These are phyloP conservation scores for Hoplodrina ambigua DNA, from an alignment of 2,888 invertebrate genomes.

Conservation along the genomic window DNA sequence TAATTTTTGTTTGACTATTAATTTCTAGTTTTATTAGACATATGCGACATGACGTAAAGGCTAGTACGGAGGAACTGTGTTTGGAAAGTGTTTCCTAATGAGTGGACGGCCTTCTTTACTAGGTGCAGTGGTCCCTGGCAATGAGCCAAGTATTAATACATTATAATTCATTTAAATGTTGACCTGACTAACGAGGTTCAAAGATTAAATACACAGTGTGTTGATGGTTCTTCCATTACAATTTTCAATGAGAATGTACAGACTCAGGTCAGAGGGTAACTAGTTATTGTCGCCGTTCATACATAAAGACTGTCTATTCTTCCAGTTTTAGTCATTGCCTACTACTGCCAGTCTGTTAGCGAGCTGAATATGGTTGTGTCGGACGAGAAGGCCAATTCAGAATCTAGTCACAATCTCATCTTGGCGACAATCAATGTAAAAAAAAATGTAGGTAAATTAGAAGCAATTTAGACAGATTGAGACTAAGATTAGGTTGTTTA, in stretches of 20 bases:
- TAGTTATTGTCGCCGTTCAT: background rate
- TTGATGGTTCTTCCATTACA: background rate
- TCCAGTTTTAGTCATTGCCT: too few relatives aligned
- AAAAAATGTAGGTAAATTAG: too few relatives aligned
- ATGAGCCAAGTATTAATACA: conserved; percentile 18
- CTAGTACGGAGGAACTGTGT: conserved; percentile 1
- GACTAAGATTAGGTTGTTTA: too few relatives aligned
- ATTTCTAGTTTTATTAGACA: background rate
- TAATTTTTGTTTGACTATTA: background rate
- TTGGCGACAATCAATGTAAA: too few relatives aligned
- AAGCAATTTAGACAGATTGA: too few relatives aligned
- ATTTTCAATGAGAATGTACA: too few relatives aligned
- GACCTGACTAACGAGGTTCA: background rate
- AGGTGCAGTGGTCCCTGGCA: background rate
- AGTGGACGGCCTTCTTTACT: background rate
- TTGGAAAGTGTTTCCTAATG: conserved; percentile 10
- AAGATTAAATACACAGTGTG: background rate
- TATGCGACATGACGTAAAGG: background rate
- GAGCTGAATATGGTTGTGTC: background rate
- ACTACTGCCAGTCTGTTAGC: background rate
- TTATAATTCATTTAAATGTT: background rate
- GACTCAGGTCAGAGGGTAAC: too few relatives aligned
- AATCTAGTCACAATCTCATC: too few relatives aligned
- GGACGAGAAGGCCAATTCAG: background rate
- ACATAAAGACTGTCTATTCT: background rate